These are phyloP conservation scores for Serranus cabrilla DNA, from an alignment of 2,797 vertebrate genomes.

Conservation along the genomic window DNA sequence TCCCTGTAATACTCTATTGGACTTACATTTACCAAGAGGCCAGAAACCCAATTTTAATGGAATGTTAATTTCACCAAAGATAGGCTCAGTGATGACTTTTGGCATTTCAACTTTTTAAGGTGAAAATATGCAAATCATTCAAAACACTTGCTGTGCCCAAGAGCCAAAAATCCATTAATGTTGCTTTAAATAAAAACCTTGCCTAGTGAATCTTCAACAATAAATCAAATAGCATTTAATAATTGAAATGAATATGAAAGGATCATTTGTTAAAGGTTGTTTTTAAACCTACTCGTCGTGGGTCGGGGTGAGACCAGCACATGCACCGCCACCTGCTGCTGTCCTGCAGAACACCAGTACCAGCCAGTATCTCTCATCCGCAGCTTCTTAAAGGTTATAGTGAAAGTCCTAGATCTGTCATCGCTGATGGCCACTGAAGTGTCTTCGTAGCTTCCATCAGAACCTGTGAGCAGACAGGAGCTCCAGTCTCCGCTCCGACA, in stretches of 20 bases:
- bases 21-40: neutral
- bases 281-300: constrained; percentile 68
- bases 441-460: constrained; percentile 71
- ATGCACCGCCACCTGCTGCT: constrained; percentile 61
- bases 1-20: neutral
- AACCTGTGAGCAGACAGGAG: constrained; percentile 72
- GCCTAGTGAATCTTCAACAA: neutral
- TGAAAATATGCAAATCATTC: neutral
- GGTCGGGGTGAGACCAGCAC: constrained; percentile 70
- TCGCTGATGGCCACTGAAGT: constrained; percentile 77
- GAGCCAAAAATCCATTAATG: neutral
- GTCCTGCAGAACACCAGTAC: constrained; percentile 81
- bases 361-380: constrained; percentile 76
- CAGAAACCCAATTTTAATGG: neutral
- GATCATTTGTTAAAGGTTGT: neutral
- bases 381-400: constrained; percentile 77
- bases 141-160: neutral
- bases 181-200: neutral
- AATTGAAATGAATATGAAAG: neutral
- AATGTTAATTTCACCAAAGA: neutral
- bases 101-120: neutral
- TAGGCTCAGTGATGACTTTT: neutral
- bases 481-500: constrained; percentile 81
- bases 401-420: constrained; percentile 74
- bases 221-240: neutral